Percentiles rank a stretch among this genome's conserved stretches.
These are phyloP conservation scores for Melanophora roralis DNA, from an alignment of 2,888 invertebrate genomes.

Conservation along the genomic window DNA sequence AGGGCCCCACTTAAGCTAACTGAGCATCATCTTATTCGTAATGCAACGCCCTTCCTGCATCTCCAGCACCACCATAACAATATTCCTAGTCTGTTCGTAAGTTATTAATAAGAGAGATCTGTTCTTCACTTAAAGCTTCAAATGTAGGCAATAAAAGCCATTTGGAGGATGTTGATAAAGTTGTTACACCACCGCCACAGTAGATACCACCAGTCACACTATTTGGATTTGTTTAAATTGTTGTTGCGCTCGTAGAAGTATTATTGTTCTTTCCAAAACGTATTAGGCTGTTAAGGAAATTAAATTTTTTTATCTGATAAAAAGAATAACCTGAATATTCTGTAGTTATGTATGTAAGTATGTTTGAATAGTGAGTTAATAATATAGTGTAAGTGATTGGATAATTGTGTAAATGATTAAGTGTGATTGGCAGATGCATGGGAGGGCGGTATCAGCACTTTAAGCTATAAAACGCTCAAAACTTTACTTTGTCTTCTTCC, in stretches of 20 bases:
- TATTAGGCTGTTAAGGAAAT: slow-evolving; percentile 71
- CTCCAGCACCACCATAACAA: slow-evolving; percentile 60
- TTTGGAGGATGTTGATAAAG: slow-evolving; percentile 74
- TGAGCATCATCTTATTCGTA: slow-evolving; percentile 52
- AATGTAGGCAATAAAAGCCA: slow-evolving; percentile 77
- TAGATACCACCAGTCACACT: slow-evolving; percentile 43
- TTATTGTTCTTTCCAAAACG: slow-evolving; percentile 47
- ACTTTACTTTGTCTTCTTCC: no score
- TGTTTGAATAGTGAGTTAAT: slow-evolving; percentile 13
- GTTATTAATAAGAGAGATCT: slow-evolving; percentile 74
- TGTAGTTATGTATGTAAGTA: slow-evolving; percentile 63
- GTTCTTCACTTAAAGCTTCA: slow-evolving; percentile 75
- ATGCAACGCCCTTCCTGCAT: slow-evolving; percentile 38
- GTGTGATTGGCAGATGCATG: not conserved
- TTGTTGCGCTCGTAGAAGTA: slow-evolving; percentile 33
- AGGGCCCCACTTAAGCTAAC: slow-evolving; percentile 63
- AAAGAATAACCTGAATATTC: slow-evolving; percentile 69
- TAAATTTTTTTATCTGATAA: slow-evolving; percentile 77
- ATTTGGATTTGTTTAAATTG: slow-evolving; percentile 45
- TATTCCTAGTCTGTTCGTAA: slow-evolving; percentile 72
- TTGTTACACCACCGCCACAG: slow-evolving; percentile 61
- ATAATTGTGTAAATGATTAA: not conserved
- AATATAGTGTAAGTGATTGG: not conserved
- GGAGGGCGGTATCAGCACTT: no score
- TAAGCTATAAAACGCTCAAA: no score